Conservation (phyloP, 1,140 invertebrate genomes). For the Popillia japonica region DNA sequence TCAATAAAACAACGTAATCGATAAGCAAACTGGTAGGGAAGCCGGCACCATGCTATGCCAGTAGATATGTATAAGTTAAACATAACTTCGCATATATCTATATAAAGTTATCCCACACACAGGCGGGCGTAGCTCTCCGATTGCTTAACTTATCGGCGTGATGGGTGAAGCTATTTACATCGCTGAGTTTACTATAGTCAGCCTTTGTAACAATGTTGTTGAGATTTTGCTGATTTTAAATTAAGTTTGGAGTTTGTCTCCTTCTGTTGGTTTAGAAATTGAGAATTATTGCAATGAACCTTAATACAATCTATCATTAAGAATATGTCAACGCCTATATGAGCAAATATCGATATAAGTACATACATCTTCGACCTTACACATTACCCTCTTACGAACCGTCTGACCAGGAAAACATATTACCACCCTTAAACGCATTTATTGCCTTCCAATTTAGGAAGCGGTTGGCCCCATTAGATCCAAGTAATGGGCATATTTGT, state of each 20-base stretch:
- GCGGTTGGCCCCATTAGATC: neutral
- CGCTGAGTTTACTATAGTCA: neutral
- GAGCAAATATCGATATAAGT: no score
- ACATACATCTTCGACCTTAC: no score
- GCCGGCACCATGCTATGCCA: neutral
- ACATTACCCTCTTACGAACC: no score
- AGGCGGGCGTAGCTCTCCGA: neutral
- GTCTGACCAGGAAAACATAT: neutral
- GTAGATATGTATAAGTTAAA: constrained; percentile 15
- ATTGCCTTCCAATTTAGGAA: constrained; percentile 14
- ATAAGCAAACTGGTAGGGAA: constrained; percentile 4
- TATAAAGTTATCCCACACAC: neutral
- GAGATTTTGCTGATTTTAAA: no score
- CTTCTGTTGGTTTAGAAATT: no score
- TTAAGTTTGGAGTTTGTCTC: no score
- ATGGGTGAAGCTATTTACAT: neutral
- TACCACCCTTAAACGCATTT: neutral
- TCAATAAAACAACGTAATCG: constrained; percentile 8
- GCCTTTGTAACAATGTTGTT: no score
- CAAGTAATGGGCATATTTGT: constrained; percentile 1
- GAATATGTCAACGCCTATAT: no score
- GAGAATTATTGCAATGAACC: no score
- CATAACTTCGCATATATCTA: constrained; percentile 21
- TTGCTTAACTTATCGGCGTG: neutral
- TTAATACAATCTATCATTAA: no score